A percentile compares a stretch with the other conserved stretches of the same genome.
phyloP scores from a whole-genome alignment of 2,888 invertebrate genomes.

The Nomada fucata region DNA sequence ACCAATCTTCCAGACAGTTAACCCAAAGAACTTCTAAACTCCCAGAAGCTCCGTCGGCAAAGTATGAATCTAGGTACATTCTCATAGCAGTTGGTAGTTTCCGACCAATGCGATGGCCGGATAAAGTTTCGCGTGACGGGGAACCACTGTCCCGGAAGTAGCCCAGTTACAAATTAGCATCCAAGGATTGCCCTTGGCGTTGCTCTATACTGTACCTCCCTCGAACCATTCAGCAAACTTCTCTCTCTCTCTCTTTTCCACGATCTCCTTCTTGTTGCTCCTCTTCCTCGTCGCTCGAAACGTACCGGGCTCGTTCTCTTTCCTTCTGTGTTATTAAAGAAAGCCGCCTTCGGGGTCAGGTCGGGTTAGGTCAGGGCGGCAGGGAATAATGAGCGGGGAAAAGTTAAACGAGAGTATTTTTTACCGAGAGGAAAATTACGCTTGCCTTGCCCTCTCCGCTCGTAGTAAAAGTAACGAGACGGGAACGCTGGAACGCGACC shows the following conservation, averaged over 20 bases:
- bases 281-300: constrained; percentile 42
- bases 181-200: constrained; percentile 82
- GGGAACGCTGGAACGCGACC: constrained; percentile 57
- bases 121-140: constrained; percentile 69
- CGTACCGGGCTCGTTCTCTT: constrained; percentile 63
- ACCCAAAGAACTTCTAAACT: no score
- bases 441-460: constrained; percentile 65
- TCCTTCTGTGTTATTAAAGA: constrained; percentile 82
- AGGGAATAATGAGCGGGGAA: constrained; percentile 82
- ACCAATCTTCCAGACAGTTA: no score
- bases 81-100: constrained; percentile 46
- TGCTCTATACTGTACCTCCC: constrained; percentile 63
- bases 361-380: constrained; percentile 82
- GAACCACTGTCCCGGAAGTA: constrained; percentile 82
- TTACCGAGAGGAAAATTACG: constrained; percentile 81
- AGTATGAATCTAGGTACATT: constrained; percentile 1
- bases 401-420: constrained; percentile 83
- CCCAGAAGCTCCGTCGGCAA: constrained; percentile 18
- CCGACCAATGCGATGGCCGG: constrained; percentile 43
- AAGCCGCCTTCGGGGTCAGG: constrained; percentile 81
- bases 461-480: constrained; percentile 70
- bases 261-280: constrained; percentile 53
- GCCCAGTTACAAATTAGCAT: constrained; percentile 83
- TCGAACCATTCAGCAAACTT: constrained; percentile 33
- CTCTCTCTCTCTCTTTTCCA: constrained; percentile 46